Base-by-base conservation (phyloP, 2,888 invertebrate species). In the Leptura quadrifasciata region DNA sequence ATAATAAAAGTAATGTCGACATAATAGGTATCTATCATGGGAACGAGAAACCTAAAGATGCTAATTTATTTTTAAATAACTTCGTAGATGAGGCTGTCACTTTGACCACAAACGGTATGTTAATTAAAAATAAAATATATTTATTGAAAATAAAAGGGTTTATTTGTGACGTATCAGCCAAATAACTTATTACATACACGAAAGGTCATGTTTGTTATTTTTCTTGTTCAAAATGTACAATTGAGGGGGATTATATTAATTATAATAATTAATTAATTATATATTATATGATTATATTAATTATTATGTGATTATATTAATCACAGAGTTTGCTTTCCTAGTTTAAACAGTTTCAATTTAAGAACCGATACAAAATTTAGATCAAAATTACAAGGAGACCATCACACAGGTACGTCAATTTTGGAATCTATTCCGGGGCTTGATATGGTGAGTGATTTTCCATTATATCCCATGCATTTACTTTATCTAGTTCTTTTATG, bases 181-280 rank as follows among this genome's bases (percentile, higher is more conserved):
- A 78, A 63, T 65, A 74, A 10, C 75, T 65, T 58, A 69, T 82
- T 55, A 61, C 78, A 15, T 81, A 79, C 76, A 75, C 79, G 12
- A 79, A 71, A 68, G 74, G 73, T 12, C 83, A 84, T 67, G 68
- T 39, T 8, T 82, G 76, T 20, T 82, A 82, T 72, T 47, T 70
- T 47, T 80, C 80, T 54, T 84, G 84, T 65, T 77, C 81, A 61
- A 82, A 82, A 74, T 84, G 82, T 75, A 52, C 78, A 20, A 61
- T 64, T 71, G 71, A 76, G 55, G 78, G 78, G 2, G 60, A 54
- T 18, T 78, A 39, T 47, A 61, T 68, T 8, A 52, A 61, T n/a
- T n/a, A n/a, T n/a, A n/a, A n/a, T n/a, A n/a, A n/a, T n/a, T n/a
- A n/a, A n/a, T n/a, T n/a, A n/a, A n/a, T n/a, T n/a, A n/a, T n/a